A percentile compares a stretch with the other conserved stretches of the same genome.
phyloP scores from a whole-genome alignment of 1,140 invertebrate species.

The Aricia agestis region DNA sequence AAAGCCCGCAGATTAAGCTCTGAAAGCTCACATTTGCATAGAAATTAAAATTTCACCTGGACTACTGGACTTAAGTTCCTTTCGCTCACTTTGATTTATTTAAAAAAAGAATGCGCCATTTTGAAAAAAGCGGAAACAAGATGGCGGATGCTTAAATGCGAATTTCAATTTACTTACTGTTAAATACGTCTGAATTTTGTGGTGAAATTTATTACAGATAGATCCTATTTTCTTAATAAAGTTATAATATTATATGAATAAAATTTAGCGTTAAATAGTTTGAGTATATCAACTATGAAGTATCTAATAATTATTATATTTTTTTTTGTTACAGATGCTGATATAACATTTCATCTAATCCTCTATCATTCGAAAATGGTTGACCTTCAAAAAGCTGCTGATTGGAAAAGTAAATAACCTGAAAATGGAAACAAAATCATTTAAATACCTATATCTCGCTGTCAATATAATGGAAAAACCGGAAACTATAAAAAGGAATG shows the following conservation, averaged over 20 bases:
- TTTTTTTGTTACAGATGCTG: neutral
- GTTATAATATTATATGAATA: too few relatives aligned
- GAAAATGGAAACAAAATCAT: too few relatives aligned
- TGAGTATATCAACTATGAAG: too few relatives aligned
- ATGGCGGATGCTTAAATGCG: neutral
- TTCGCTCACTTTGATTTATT: constrained; percentile 29
- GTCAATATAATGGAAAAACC: too few relatives aligned
- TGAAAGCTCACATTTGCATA: constrained; percentile 66
- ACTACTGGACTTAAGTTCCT: constrained; percentile 52
- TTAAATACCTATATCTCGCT: too few relatives aligned
- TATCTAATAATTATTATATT: too few relatives aligned
- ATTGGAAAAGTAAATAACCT: too few relatives aligned
- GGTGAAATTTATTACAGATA: too few relatives aligned
- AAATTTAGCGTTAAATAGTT: too few relatives aligned
- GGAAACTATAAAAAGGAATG: too few relatives aligned
- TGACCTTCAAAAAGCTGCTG: neutral
- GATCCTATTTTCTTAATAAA: too few relatives aligned
- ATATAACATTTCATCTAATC: neutral
- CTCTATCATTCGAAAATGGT: neutral
- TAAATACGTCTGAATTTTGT: neutral
- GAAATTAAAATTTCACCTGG: constrained; percentile 73
- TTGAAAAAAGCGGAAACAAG: neutral
- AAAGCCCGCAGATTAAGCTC: constrained; percentile 58
- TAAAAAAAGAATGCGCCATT: neutral
- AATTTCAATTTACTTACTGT: neutral